These are phyloP conservation scores for Nylanderia fulva DNA, from an alignment of 1,140 invertebrate genomes.

Conservation along the genomic window DNA sequence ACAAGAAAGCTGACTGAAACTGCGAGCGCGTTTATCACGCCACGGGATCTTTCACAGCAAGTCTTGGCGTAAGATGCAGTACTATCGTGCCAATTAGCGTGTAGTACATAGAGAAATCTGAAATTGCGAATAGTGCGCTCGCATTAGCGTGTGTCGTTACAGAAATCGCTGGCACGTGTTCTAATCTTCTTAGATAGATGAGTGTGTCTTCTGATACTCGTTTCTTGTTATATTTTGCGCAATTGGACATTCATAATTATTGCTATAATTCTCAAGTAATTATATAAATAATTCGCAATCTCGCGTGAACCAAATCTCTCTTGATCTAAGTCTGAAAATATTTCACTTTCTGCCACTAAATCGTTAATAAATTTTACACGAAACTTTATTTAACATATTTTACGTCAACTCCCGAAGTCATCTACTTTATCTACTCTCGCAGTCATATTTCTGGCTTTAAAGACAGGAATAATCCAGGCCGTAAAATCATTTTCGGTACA, in stretches of 20 bases:
- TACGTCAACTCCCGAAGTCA: not conserved
- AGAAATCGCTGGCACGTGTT: conserved; percentile 56
- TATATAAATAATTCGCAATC: not conserved
- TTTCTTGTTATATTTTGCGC: not conserved
- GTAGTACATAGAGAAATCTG: conserved; percentile 28
- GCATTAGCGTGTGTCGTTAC: conserved; percentile 56
- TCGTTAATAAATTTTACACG: not conserved
- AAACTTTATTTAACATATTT: conserved; percentile 1
- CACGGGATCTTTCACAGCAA: conserved; percentile 40
- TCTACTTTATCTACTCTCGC: not conserved
- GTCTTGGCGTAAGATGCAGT: conserved; percentile 45
- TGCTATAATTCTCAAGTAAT: not conserved
- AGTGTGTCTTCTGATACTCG: conserved; percentile 4
- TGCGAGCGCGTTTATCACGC: conserved; percentile 26
- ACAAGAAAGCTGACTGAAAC: conserved; percentile 16
- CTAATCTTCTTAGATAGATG: conserved; percentile 45
- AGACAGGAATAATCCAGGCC: conserved; percentile 40
- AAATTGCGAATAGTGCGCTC: conserved; percentile 57
- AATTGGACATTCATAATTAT: conserved; percentile 3
- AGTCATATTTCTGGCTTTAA: conserved; percentile 17
- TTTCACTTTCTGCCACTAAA: not conserved
- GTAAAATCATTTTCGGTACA: conserved; percentile 46
- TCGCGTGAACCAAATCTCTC: not conserved
- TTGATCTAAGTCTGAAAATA: not conserved
- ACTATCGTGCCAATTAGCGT: conserved; percentile 68